Evolutionary conservation across 2,888 invertebrate species (phyloP).

Genomic region (Andrena fulva): DNA sequence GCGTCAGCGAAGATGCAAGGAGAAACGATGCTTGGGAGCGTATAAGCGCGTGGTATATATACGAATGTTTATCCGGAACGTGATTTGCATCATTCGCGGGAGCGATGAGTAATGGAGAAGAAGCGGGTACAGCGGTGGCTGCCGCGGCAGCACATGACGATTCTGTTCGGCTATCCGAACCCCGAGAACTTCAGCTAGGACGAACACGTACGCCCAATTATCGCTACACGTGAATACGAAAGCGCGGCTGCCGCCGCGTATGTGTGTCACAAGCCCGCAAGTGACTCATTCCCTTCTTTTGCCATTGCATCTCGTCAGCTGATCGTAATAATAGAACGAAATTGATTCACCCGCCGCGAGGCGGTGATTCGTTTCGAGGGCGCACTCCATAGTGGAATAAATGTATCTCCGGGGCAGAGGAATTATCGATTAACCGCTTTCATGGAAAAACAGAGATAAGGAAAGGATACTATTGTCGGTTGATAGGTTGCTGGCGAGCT

Average conservation of each 20-base stretch:
- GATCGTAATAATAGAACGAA: constrained; percentile 79
- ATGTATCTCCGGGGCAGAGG: neutral
- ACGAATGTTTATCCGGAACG: constrained; percentile 58
- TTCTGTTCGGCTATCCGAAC: constrained; percentile 37
- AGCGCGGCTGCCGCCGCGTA: constrained; percentile 34
- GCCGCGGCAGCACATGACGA: constrained; percentile 27
- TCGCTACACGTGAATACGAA: constrained; percentile 33
- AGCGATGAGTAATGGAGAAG: constrained; percentile 65
- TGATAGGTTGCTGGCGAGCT: neutral
- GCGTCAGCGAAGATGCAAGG: constrained; percentile 7
- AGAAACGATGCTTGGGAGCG: constrained; percentile 14
- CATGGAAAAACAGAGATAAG: neutral
- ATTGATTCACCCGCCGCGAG: constrained; percentile 75
- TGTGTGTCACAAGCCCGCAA: constrained; percentile 69
- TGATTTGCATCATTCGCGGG: constrained; percentile 64
- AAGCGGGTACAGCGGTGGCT: constrained; percentile 44
- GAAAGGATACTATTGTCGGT: neutral
- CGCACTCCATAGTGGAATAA: constrained; percentile 19
- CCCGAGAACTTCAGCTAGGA: constrained; percentile 17
- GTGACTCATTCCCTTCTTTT: constrained; percentile 79
- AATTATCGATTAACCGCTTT: neutral
- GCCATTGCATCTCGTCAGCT: constrained; percentile 75
- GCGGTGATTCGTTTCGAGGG: constrained; percentile 47
- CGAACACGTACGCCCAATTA: constrained; percentile 1
- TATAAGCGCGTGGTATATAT: constrained; percentile 2